Evolutionary conservation across 2,888 invertebrate species (phyloP), one percentile per base, ranked within the genome.

Genomic region (Cerceris ruficornis): DNA sequence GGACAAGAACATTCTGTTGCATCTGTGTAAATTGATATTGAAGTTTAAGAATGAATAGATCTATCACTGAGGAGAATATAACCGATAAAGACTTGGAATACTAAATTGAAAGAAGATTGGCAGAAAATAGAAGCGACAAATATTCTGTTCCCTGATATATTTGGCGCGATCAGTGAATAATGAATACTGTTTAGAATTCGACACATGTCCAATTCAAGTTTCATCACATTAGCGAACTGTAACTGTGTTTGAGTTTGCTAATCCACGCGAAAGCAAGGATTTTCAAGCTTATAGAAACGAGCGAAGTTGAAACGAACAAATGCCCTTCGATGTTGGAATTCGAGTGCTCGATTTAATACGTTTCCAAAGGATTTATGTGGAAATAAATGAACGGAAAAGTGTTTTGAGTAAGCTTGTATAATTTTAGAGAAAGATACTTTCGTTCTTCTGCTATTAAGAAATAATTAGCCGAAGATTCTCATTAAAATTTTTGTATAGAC

Each of bases 131-230:
- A 28, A 28, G 28, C 28, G 2, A 28, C 4, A 28, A 28, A 28
- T 28, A 28, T 28, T 28, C 4, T 28, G 4, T 28, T 28, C 28
- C 4, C 28, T 28, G 28, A 28, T 28, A 28, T 28, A 28, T 28
- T 28, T 28, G 4, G 28, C 4, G 28, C 46, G 46, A 11, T 11
- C 11, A 46, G 5, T 8, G 85, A 81, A 79, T 83, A 85, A 86
- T 85, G 87, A 75, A 76, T 79, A 81, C 85, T 81, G 82, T 80
- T 74, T 71, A 68, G 68, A 81, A 79, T 75, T 79, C 57, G n/a
- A 76, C 75, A 77, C 78, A 77, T 80, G 78, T 83, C 85, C 87
- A 89, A 89, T 89, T 88, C 86, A 87, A 86, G 87, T 88, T 88
- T 78, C 85, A 76, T 77, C 79, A 80, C 80, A 79, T 82, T 78